Conservation (phyloP, 2,797 vertebrate species). For the Cirrhinus mrigala region DNA sequence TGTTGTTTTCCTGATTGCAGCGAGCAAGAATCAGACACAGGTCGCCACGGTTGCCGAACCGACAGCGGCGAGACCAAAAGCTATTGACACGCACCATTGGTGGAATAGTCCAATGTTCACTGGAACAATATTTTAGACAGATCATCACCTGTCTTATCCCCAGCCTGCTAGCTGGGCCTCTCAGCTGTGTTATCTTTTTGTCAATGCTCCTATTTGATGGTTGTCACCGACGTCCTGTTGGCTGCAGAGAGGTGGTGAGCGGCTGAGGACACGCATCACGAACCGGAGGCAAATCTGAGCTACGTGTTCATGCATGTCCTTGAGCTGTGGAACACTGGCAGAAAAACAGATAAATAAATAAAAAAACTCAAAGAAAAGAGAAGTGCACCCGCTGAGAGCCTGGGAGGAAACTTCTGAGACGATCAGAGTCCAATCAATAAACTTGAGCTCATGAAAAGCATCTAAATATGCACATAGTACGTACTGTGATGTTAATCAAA, state of each 20-base stretch:
- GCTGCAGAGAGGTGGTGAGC: background rate
- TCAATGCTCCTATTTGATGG: slow-evolving; percentile 38
- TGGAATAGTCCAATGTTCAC: slow-evolving; percentile 49
- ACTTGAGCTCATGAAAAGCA: slow-evolving; percentile 30
- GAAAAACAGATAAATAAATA: slow-evolving; percentile 23
- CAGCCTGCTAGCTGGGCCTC: slow-evolving; percentile 7
- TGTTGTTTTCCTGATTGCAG: slow-evolving; percentile 67
- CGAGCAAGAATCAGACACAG: slow-evolving; percentile 48
- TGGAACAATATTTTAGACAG: slow-evolving; percentile 52
- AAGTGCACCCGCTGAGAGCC: slow-evolving; percentile 27
- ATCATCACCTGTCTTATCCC: slow-evolving; percentile 18
- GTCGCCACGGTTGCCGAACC: slow-evolving; percentile 54
- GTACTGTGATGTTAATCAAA: slow-evolving; percentile 39
- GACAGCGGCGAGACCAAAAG: slow-evolving; percentile 56
- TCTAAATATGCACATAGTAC: slow-evolving; percentile 28
- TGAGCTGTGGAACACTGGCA: slow-evolving; percentile 26
- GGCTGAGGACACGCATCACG: slow-evolving; percentile 6
- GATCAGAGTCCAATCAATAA: slow-evolving; percentile 42
- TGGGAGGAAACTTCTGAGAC: slow-evolving; percentile 42
- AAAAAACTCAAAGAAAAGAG: slow-evolving; percentile 27
- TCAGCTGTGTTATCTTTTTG: slow-evolving; percentile 41
- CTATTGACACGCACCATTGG: slow-evolving; percentile 49
- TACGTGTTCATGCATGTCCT: slow-evolving; percentile 5
- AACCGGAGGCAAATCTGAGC: slow-evolving; percentile 46
- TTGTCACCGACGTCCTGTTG: slow-evolving; percentile 26